Conservation (phyloP, 2,888 invertebrate species). For the Oligia fasciuncula region DNA sequence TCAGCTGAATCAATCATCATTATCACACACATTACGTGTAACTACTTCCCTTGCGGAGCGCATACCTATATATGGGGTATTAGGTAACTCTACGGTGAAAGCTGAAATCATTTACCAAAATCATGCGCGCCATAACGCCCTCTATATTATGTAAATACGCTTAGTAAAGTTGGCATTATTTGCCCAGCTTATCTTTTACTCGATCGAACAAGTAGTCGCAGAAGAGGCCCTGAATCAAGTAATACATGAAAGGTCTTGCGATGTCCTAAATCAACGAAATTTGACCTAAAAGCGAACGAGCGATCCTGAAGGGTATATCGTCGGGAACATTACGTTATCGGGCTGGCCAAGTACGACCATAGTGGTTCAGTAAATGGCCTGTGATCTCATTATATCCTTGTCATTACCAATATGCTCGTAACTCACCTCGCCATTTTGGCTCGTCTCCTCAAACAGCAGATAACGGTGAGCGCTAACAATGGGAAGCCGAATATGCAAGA, state of each 20-base stretch:
- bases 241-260: slow-evolving; percentile 22
- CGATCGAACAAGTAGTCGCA: slow-evolving; percentile 19
- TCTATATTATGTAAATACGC: slow-evolving; percentile 15
- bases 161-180: slow-evolving; percentile 17
- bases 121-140: slow-evolving; percentile 14
- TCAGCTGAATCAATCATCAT: slow-evolving; percentile 61
- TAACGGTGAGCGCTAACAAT: slow-evolving; percentile 95
- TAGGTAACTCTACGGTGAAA: slow-evolving; percentile 19
- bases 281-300: slow-evolving; percentile 39
- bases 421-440: slow-evolving; percentile 93
- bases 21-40: slow-evolving; percentile 56
- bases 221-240: slow-evolving; percentile 31
- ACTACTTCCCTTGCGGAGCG: slow-evolving; percentile 36
- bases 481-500: slow-evolving; percentile 97
- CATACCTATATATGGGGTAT: slow-evolving; percentile 29
- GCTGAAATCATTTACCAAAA: slow-evolving; percentile 40
- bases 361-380: slow-evolving; percentile 36
- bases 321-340: slow-evolving; percentile 50
- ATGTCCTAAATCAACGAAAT: slow-evolving; percentile 52
- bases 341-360: slow-evolving; percentile 27
- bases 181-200: slow-evolving; percentile 12
- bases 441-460: slow-evolving; percentile 95
- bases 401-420: slow-evolving; percentile 31
- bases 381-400: slow-evolving; percentile 39
- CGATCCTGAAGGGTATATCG: slow-evolving; percentile 50